phyloP scores from a whole-genome alignment of 2,888 invertebrate genomes.

The Vannuccia rotundouncinata region DNA sequence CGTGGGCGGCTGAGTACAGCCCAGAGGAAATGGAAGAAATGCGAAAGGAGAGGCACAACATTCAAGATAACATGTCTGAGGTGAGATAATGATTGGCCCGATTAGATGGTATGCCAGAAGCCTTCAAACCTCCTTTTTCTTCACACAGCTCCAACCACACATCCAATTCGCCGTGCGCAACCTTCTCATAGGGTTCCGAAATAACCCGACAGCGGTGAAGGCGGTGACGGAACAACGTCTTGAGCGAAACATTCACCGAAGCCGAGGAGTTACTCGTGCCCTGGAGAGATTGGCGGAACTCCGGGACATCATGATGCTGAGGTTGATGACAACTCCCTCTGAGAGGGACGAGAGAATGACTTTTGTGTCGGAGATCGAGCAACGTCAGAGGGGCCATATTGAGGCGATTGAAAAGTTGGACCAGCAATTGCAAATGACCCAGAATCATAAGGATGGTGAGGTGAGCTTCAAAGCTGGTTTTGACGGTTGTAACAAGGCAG shows the following conservation, averaged over 20 bases:
- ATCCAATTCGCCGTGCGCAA: conserved; percentile 38
- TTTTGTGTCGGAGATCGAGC: conserved; percentile 50
- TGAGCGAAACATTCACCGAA: conserved; percentile 38
- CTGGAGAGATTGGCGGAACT: conserved; percentile 42
- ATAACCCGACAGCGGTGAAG: conserved; percentile 48
- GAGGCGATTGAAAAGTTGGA: conserved; percentile 53
- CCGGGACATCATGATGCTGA: conserved; percentile 50
- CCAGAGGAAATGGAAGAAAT: conserved; percentile 21
- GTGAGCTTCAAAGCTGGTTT: too few species aligned
- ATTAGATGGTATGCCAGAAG: too few species aligned
- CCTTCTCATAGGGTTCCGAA: conserved; percentile 48
- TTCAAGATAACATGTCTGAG: neutral
- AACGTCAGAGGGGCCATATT: conserved; percentile 51
- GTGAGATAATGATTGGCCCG: too few species aligned
- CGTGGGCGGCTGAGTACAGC: conserved; percentile 5
- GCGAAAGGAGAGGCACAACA: neutral
- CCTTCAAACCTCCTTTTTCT: neutral
- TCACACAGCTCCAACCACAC: conserved; percentile 6
- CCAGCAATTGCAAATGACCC: conserved; percentile 49
- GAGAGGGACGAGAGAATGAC: conserved; percentile 52
- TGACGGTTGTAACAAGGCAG: too few species aligned
- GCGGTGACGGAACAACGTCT: conserved; percentile 42
- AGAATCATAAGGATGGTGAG: conserved; percentile 54
- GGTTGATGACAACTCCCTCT: conserved; percentile 53
- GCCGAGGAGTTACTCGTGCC: conserved; percentile 18